Conservation (phyloP, 2,888 invertebrate species). For the Malacosoma neustria region DNA sequence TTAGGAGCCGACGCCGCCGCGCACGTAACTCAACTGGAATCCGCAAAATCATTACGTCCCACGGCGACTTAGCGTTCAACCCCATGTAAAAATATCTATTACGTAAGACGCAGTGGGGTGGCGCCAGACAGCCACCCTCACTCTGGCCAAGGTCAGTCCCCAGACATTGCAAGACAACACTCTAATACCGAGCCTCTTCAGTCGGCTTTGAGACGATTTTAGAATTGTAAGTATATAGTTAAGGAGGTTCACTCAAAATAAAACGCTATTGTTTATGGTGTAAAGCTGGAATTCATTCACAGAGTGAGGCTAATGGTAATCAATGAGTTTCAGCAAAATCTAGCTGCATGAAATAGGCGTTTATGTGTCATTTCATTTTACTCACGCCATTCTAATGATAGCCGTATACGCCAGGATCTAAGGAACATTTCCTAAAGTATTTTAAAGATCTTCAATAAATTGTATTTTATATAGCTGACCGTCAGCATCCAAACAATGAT, state of each 20-base stretch:
- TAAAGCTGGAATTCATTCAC: constrained; percentile 22
- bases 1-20: neutral
- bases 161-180: constrained; percentile 16
- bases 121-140: constrained; percentile 46
- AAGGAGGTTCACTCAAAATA: constrained; percentile 14
- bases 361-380: constrained; percentile 34
- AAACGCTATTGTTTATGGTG: constrained; percentile 9
- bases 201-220: neutral
- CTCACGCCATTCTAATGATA: constrained; percentile 21
- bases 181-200: constrained; percentile 24
- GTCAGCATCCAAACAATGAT: too few species aligned
- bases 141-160: constrained; percentile 53
- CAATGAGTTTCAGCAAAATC: constrained; percentile 34
- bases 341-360: constrained; percentile 25
- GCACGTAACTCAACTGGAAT: neutral
- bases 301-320: constrained; percentile 30
- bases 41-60: constrained; percentile 19
- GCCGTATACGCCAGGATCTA: too few species aligned
- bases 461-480: too few species aligned
- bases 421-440: too few species aligned
- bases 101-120: constrained; percentile 28
- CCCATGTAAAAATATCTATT: constrained; percentile 57
- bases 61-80: constrained; percentile 28
- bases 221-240: neutral
- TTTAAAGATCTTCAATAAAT: too few species aligned